Evolutionary conservation across 2,113 vertebrate species (phyloP), one percentile per base, ranked within the genome.

Genomic region (Peromyscus maniculatus): DNA sequence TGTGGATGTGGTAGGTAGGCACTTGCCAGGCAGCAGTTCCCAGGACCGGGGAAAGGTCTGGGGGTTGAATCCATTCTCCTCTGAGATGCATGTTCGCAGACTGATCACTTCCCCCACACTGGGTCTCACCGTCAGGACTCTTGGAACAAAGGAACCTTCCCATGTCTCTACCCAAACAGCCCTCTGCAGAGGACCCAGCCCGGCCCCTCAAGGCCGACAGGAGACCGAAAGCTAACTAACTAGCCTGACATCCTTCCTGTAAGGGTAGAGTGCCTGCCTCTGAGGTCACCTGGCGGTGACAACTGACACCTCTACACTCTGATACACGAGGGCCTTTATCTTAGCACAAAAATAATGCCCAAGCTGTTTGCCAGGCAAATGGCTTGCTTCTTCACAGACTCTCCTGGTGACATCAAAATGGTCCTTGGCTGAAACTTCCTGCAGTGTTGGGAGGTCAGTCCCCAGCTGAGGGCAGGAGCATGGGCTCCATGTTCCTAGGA

Each of bases 281-380:
- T 83, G 52, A 92, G 19, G 26, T 55, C 22, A 26, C 74, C 39
- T 43, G 13, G 26, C 46, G 7, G 12, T 74, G 39, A 71, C 78
- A 66, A 77, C 39, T 64, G 8, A 39, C 6, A 2, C 2, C 5
- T 80, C 57, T 11, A 2, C 71, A 16, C 83, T 66, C 52, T 31
- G 8, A 36, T 69, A 24, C 13, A 67, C 49, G 64, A 7, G 13
- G 16, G 7, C 62, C 49, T 67, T 78, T 79, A 64, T 79, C 83
- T 94, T 83, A 49, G 49, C 22, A 71, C 93, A 79, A 91, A 96
- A 94, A 79, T 22, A 96, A 64, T 9, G 19, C 11, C 74, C 89
- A 39, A 83, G 10, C 78, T 31, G 49, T 55, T 83, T 72, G 74
- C 43, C 69, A 89, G 69, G 64, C 82, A 82, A 21, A 31, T 71